Percentiles rank a stretch among this genome's conserved stretches.
These are phyloP conservation scores for Xiphophorus couchianus DNA, from an alignment of 2,113 vertebrate genomes.

Conservation along the genomic window DNA sequence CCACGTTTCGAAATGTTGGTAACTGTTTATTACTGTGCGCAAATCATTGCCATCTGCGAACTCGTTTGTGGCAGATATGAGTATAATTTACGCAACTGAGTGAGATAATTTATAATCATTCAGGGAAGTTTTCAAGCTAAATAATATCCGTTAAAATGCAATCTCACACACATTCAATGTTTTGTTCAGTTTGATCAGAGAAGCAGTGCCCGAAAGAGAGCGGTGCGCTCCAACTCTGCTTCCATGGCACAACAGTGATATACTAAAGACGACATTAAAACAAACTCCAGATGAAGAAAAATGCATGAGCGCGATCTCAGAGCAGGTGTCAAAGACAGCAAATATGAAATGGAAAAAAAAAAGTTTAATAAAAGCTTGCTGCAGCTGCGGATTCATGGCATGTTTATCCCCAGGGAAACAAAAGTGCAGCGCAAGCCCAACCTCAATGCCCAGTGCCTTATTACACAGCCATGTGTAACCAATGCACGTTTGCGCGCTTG, in stretches of 20 bases:
- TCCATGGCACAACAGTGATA: conserved; percentile 16
- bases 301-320: background rate
- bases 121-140: background rate
- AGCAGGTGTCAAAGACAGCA: conserved; percentile 28
- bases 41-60: conserved; percentile 34
- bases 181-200: background rate
- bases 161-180: background rate
- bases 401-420: conserved; percentile 25
- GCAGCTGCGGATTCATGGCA: background rate
- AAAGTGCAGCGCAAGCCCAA: conserved; percentile 43
- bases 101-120: background rate
- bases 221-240: conserved; percentile 43
- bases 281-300: conserved; percentile 13
- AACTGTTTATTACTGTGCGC: conserved; percentile 34
- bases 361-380: conserved; percentile 23
- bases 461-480: conserved; percentile 3
- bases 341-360: background rate
- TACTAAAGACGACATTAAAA: conserved; percentile 1
- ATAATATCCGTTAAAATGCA: background rate
- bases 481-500: conserved; percentile 4
- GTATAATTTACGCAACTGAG: conserved; percentile 7
- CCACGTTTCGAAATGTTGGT: conserved; percentile 33
- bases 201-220: conserved; percentile 10
- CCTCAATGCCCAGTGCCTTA: background rate
- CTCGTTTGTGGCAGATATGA: conserved; percentile 20